Evolutionary conservation across 2,888 invertebrate species (phyloP), one percentile per base, ranked within the genome.

Genomic region (Ormia ochracea): DNA sequence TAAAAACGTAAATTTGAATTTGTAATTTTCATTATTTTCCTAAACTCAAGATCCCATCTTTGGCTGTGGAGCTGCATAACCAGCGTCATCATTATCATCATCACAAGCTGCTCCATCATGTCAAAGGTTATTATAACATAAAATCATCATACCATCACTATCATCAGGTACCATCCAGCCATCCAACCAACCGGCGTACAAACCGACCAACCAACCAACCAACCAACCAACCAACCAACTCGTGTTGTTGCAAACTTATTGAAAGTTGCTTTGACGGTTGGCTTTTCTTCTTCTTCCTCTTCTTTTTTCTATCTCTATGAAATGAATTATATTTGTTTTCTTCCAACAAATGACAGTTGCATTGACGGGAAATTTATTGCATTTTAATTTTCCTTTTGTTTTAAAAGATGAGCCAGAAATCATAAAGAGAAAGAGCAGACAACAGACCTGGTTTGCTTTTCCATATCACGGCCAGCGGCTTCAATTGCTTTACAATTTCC

Each of bases 121-220:
- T 80, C 80, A 80, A 80, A 80, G 80, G 80, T 80, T 80, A 80
- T 73, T 80, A 77, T 80, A 80, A 80, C 80, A 80, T 45, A 73
- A 61, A 66, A 76, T 72, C 72, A 72, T 59, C 21, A 54, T 28
- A 17, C 48, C 70, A 63, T 14, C 70, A 61, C 50, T 36, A 41
- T 33, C 26, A 26, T 23, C 52, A 26, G 48, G 41, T 31, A 31
- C 10, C 14, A 19, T 26, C 14, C 17, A 36, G 26, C 21, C 45
- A 61, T 3, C 17, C 12, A 17, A 23, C 9, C 36, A 38, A 26
- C 1, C 17, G 17, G 41, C 6, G 10, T 4, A 36, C 19, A n/a
- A 2, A n/a, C 12, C n/a, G 28, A 10, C 4, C 12, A 56, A 56
- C 21, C n/a, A 54, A 19, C 19, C 12, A 21, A 9, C 9, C 23